Evolutionary conservation across 2,797 vertebrate genomes (phyloP).

Genomic region (Lycodopsis pacificus): DNA sequence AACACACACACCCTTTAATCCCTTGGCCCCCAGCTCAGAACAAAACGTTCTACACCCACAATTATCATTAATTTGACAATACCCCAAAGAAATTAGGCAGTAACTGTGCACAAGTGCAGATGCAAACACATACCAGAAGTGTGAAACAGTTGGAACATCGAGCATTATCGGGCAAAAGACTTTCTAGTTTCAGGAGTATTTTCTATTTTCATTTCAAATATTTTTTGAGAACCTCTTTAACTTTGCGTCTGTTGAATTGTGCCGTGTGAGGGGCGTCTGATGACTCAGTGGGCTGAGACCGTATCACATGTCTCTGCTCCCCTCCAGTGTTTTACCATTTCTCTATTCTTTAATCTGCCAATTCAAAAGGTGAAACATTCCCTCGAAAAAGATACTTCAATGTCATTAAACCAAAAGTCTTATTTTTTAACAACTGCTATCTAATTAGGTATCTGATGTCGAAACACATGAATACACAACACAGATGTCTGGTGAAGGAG

Average conservation of each 20-base stretch:
- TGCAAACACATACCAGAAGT: background rate
- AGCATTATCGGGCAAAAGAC: background rate
- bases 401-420: constrained; percentile 12
- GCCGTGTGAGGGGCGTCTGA: background rate
- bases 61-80: constrained; percentile 71
- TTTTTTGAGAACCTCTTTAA: background rate
- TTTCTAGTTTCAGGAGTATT: background rate
- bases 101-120: constrained; percentile 40
- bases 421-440: constrained; percentile 18
- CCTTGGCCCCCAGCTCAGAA: constrained; percentile 41
- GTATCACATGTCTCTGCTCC: background rate
- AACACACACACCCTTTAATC: constrained; percentile 74
- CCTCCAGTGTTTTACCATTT: background rate
- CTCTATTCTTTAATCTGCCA: background rate
- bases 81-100: constrained; percentile 70
- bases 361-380: background rate
- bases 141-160: background rate
- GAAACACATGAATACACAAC: constrained; percentile 42
- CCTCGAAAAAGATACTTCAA: background rate
- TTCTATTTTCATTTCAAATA: background rate
- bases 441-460: constrained; percentile 16
- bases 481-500: constrained; percentile 51
- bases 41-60: constrained; percentile 59
- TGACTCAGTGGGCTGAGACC: constrained; percentile 1
- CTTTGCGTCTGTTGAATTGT: background rate